Percentiles rank a stretch among this genome's conserved stretches.
phyloP scores from a whole-genome alignment of 2,797 vertebrate genomes.

The Columba guinea region DNA sequence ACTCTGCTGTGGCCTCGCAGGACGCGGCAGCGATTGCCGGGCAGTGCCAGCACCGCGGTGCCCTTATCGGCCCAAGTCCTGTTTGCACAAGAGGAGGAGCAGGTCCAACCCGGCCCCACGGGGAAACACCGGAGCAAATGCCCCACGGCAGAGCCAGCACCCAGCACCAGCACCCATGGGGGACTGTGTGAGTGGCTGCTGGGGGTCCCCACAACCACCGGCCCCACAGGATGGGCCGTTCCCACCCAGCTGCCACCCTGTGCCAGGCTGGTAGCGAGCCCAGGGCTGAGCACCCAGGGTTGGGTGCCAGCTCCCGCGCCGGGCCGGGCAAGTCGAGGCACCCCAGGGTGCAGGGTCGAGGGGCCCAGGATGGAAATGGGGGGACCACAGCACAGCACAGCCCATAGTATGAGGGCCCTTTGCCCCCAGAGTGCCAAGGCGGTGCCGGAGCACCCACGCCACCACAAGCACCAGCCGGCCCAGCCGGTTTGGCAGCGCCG shows the following conservation, averaged over 20 bases:
- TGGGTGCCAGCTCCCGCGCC: background rate
- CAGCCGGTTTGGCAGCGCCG: background rate
- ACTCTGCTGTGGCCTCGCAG: background rate
- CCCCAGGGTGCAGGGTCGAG: background rate
- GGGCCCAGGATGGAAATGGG: background rate
- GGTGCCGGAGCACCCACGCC: background rate
- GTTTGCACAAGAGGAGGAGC: constrained; percentile 45
- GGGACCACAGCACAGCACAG: rapidly evolving
- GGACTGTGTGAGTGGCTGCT: rapidly evolving
- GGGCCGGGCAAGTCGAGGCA: rapidly evolving
- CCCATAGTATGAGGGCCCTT: background rate
- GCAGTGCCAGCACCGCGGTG: background rate
- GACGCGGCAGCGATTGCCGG: background rate
- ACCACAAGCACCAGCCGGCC: background rate
- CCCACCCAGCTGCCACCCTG: background rate
- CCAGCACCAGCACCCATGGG: background rate
- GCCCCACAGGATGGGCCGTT: rapidly evolving
- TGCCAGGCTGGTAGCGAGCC: rapidly evolving
- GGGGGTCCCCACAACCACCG: background rate
- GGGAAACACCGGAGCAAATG: rapidly evolving
- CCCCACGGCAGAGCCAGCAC: background rate
- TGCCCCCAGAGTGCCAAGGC: background rate
- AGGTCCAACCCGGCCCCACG: background rate
- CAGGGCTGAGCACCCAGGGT: background rate
- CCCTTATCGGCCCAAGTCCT: background rate